Base-by-base conservation (phyloP, 2,888 invertebrate genomes). In the Pyrochroa serraticornis region DNA sequence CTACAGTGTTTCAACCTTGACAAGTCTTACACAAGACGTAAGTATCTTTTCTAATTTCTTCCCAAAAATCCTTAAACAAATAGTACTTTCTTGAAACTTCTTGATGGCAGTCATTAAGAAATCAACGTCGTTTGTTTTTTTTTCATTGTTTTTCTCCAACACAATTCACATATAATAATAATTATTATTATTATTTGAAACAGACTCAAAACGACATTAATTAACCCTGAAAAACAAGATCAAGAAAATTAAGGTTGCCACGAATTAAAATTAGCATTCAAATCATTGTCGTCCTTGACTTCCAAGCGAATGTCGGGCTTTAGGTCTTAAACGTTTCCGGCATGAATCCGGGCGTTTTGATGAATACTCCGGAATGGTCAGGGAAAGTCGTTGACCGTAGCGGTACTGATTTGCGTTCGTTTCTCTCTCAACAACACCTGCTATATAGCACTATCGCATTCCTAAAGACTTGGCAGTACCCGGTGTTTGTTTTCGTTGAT, bases 341-440 rank as follows among this genome's bases (percentile, higher is more conserved):
- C 9, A 12, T 14, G 13, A n/a, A 41, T 41, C 66, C 51, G 48
- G 39, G 43, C 49, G 48, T 42, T 45, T 35, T 34, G 57, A 57
- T 30, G 45, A 46, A 49, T 59, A 30, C 38, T 59, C 58, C 47
- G 56, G 62, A 54, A 63, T 71, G 73, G 74, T 71, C 73, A 72
- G 74, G 70, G 74, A 73, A 71, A 75, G 75, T 71, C 76, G 70
- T 68, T 71, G 76, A 76, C 73, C 76, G 72, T 70, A 74, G 73
- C 74, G 74, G 75, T 75, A 72, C 58, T 38, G 34, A 54, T 63
- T 58, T 50, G 57, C 49, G 44, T 53, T 44, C 48, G 44, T 62
- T 44, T 55, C 51, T 35, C 31, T 60, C 47, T 49, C 30, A 33
- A 49, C 50, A 44, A 56, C 49, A 33, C 50, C 22, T 33, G 44